Evolutionary conservation across 1,140 invertebrate species (phyloP).

Genomic region (Bicyclus anynana): DNA sequence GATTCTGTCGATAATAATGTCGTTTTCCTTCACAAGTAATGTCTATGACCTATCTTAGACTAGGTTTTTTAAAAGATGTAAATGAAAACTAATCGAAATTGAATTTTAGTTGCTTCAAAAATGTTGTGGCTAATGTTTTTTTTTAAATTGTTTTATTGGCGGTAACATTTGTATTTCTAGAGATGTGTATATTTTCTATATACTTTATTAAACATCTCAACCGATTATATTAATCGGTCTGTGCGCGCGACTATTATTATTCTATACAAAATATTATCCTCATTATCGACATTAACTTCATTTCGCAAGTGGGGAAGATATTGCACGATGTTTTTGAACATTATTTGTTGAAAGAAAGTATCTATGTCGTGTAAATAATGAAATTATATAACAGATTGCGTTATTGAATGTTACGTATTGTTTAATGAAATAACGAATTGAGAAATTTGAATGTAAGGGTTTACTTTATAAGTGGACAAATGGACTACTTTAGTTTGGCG

Average conservation of each 20-base stretch:
- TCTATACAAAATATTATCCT: background rate
- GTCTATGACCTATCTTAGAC: too few species aligned
- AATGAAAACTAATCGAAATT: too few species aligned
- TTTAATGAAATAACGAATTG: constrained; percentile 16
- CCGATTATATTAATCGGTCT: background rate
- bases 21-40: too few species aligned
- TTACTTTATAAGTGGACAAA: constrained; percentile 3
- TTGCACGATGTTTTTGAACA: background rate
- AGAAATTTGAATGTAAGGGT: constrained; percentile 9
- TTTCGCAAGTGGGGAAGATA: background rate
- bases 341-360: background rate
- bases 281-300: background rate
- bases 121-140: too few species aligned
- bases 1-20: too few species aligned
- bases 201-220: background rate
- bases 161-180: background rate
- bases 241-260: background rate
- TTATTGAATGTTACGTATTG: constrained; percentile 25
- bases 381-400: constrained; percentile 17
- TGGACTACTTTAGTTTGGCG: background rate
- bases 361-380: constrained; percentile 20
- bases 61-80: too few species aligned
- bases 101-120: too few species aligned
- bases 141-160: too few species aligned
- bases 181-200: background rate